Evolutionary conservation across 2,113 vertebrate genomes (phyloP).

Genomic region (Callionymus lyra): DNA sequence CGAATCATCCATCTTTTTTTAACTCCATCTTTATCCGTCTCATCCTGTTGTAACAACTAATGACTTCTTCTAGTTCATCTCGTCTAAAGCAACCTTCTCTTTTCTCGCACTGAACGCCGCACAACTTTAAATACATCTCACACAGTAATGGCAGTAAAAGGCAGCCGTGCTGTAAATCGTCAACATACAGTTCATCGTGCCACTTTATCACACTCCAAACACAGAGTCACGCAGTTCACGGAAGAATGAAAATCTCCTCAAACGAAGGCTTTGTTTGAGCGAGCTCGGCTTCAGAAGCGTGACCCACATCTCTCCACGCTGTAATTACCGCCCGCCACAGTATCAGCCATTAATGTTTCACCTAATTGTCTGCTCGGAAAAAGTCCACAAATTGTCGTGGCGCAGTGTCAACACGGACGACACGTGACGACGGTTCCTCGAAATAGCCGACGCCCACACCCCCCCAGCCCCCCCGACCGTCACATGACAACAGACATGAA

Average conservation of each 20-base stretch:
- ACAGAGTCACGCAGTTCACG: conserved; percentile 6
- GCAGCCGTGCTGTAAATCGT: background rate
- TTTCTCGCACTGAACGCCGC: too few relatives aligned
- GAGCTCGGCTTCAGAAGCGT: conserved; percentile 18
- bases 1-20: too few relatives aligned
- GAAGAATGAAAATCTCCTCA: conserved; percentile 27
- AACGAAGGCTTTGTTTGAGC: conserved; percentile 26
- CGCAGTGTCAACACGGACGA: conserved; percentile 9
- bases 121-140: too few relatives aligned
- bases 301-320: conserved; percentile 21
- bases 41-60: too few relatives aligned
- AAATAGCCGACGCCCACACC: conserved; percentile 25
- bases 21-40: too few relatives aligned
- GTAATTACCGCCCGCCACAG: conserved; percentile 20
- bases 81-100: too few relatives aligned
- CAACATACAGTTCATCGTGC: background rate
- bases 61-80: too few relatives aligned
- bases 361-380: conserved; percentile 28
- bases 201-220: conserved; percentile 12
- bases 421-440: conserved; percentile 15
- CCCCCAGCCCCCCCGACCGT: conserved; percentile 1
- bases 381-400: conserved; percentile 13
- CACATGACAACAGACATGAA: conserved; percentile 8
- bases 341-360: conserved; percentile 23
- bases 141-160: conserved; percentile 1